Base-by-base conservation (phyloP, 2,888 invertebrate genomes). In the Melinaea menophilus region DNA sequence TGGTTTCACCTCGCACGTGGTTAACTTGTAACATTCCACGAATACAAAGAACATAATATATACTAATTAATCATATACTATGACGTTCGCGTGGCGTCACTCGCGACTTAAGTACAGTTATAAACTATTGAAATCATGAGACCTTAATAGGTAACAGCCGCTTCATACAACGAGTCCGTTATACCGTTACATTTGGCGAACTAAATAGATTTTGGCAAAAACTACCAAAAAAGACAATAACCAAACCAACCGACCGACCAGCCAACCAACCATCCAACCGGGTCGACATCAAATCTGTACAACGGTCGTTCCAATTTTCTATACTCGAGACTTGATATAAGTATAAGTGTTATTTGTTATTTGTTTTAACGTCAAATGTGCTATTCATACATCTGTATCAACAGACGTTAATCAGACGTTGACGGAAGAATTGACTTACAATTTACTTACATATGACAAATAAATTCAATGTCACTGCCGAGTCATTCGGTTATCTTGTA, bases 131-230 rank as follows among this genome's bases (percentile, higher is more conserved):
- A 78, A 80, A 74, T 68, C 73, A 77, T 79, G 73, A 83, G 79
- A 80, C 82, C 82, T 84, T 85, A 86, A 85, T 87, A 86, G 84
- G 79, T 77, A 79, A 81, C 81, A 79, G 81, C 79, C 79, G 74
- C 77, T 75, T 75, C 63, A 60, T 75, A 75, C 72, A 74, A 76
- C 75, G 78, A 79, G 77, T 81, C 81, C 82, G 77, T 81, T 79
- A 72, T 78, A 84, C 89, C 88, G 90, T 88, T 90, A 88, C 64
- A 73, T 76, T 78, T 80, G 73, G 82, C 81, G 83, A 82, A 85
- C 85, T 82, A 85, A 86, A 89, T 86, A 87, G 82, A 81, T 80
- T 86, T 74, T 75, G 83, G 79, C 80, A 88, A 90, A 90, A 90
- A 86, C 78, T 80, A 79, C 83, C 81, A 84, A 86, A 89, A 79